Base-by-base conservation (phyloP, 2,888 invertebrate species). In the Ganaspis brasiliensis region DNA sequence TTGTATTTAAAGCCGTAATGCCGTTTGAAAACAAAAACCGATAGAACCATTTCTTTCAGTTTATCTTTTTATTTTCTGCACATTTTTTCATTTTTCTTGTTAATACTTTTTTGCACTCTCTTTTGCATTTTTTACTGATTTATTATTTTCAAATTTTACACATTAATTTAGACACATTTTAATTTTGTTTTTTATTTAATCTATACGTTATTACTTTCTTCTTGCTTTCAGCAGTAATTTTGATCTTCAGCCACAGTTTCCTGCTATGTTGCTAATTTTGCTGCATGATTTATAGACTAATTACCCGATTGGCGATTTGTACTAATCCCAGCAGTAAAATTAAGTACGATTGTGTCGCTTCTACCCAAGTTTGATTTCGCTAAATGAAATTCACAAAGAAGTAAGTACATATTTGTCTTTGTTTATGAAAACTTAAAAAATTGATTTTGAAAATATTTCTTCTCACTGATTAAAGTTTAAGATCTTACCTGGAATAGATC, bases 181-280 rank as follows among this genome's bases (percentile, higher is more conserved):
- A 31, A 31, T n/a, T 6, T 0, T 6, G 24, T 26, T 56, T 24
- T 24, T 26, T 26, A n/a, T 26, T n/a, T 1, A 12, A 57, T 26
- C 24, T 19, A 9, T 8, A 26, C 26, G 26, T 56, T 1, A 6
- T 16, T 16, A 59, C n/a, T 59, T n/a, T 57, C 26, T 31, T 5
- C 16, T 14, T 59, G 59, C 26, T 59, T 31, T 59, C 59, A 59
- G 31, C 26, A 59, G 55, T 21, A 55, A 21, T 55, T 55, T 1
- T 21, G 21, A 21, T 55, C 16, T 55, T 16, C 5, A 55, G 21
- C 55, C 24, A 8, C 3, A 8, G 2, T 31, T 59, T 31, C 59
- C 31, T 59, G 59, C 9, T 59, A 26, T 59, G 31, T 59, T 26
- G 59, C 9, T 59, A 59, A 59, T 59, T 31, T 26, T n/a, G 31